These are phyloP conservation scores for Lochmaea capreae DNA, from an alignment of 2,888 invertebrate genomes.

Conservation along the genomic window DNA sequence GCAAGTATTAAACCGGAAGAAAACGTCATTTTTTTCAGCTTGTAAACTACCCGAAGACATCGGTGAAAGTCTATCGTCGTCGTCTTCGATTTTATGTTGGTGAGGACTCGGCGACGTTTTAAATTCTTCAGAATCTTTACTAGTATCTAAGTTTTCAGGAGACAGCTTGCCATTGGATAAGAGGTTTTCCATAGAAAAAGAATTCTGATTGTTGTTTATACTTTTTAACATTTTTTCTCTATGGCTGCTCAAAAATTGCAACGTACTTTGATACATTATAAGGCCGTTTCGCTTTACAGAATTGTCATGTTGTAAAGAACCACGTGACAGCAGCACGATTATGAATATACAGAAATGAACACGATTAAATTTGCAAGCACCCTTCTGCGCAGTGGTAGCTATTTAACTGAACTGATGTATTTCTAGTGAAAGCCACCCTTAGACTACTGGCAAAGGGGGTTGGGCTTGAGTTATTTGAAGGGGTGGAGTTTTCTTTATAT, in stretches of 20 bases:
- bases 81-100: constrained; percentile 52
- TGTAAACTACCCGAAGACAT: constrained; percentile 41
- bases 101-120: constrained; percentile 49
- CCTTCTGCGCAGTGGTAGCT: constrained; percentile 47
- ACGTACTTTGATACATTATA: constrained; percentile 61
- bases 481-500: constrained; percentile 57
- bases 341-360: constrained; percentile 38
- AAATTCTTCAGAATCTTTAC: constrained; percentile 46
- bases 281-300: constrained; percentile 7
- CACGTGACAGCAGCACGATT: constrained; percentile 34
- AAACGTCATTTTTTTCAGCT: constrained; percentile 56
- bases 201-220: constrained; percentile 60
- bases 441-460: constrained; percentile 57
- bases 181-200: constrained; percentile 65
- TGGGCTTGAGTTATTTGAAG: constrained; percentile 50
- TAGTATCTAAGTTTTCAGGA: constrained; percentile 54
- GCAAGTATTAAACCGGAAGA: constrained; percentile 61
- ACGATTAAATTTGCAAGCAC: constrained; percentile 33
- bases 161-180: constrained; percentile 61
- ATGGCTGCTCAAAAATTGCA: constrained; percentile 58
- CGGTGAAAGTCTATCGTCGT: constrained; percentile 58
- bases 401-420: constrained; percentile 57
- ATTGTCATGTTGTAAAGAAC: constrained; percentile 13
- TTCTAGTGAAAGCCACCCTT: constrained; percentile 58
- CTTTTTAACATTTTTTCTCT: constrained; percentile 63